Percentiles rank a stretch among this genome's conserved stretches.
Evolutionary conservation across 2,888 invertebrate genomes (phyloP).

Genomic region (Liodrosophila aerea): DNA sequence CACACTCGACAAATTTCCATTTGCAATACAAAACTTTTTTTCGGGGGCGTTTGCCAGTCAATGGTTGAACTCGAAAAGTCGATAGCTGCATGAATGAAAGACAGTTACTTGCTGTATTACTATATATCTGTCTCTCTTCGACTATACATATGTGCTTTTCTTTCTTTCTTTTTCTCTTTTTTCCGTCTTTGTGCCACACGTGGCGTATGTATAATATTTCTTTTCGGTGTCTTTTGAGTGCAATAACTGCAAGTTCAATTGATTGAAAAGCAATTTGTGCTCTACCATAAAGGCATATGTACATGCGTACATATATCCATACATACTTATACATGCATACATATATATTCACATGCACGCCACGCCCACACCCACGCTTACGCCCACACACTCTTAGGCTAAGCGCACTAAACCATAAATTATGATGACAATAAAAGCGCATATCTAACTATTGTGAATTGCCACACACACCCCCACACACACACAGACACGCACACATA

Average conservation of each 20-base stretch:
- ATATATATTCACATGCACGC: no score
- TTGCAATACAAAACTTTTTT: conserved; percentile 66
- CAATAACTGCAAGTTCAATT: conserved; percentile 74
- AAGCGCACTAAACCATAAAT: conserved; percentile 62
- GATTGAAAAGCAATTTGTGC: conserved; percentile 75
- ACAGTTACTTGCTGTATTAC: conserved; percentile 13
- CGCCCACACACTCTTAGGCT: conserved; percentile 39
- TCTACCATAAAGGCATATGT: conserved; percentile 37
- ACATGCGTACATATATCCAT: conserved; percentile 28
- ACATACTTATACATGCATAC: no score
- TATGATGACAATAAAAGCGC: conserved; percentile 64
- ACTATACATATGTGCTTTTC: no score
- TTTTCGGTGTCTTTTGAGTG: conserved; percentile 59
- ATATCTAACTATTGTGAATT: conserved; percentile 61
- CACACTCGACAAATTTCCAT: conserved; percentile 67
- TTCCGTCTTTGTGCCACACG: conserved; percentile 4
- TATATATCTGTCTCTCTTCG: no score
- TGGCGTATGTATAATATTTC: conserved; percentile 60
- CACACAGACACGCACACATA: conserved; percentile 10
- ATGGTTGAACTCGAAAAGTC: conserved; percentile 49
- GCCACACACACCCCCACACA: conserved; percentile 22
- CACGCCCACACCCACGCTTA: conserved; percentile 34
- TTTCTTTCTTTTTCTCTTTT: no score
- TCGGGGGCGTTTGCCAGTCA: conserved; percentile 73
- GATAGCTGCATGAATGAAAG: conserved; percentile 46